Conservation (phyloP, 2,888 invertebrate genomes). For the Meandrusa payeni region DNA sequence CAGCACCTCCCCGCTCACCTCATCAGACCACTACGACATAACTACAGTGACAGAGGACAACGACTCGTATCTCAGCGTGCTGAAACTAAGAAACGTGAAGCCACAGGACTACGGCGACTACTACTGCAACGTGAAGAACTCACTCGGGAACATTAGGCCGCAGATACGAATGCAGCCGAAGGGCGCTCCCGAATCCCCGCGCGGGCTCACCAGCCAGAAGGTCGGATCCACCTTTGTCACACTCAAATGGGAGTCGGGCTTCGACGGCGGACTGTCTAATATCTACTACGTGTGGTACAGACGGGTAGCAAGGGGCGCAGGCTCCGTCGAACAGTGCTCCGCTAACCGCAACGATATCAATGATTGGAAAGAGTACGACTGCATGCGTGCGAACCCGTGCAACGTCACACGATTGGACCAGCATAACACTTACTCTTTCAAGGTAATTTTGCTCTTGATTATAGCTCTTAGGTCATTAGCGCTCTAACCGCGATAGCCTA, state of each 20-base stretch:
- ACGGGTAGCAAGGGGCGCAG: slow-evolving; percentile 82
- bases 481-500: too few species aligned
- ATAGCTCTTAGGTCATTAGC: background rate
- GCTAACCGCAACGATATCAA: slow-evolving; percentile 64
- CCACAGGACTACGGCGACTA: slow-evolving; percentile 95
- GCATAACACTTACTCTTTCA: slow-evolving; percentile 92
- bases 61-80: slow-evolving; percentile 91
- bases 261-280: slow-evolving; percentile 92
- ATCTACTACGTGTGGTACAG: slow-evolving; percentile 93
- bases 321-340: slow-evolving; percentile 51
- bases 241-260: slow-evolving; percentile 93
- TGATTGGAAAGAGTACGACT: slow-evolving; percentile 92
- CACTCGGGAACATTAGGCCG: slow-evolving; percentile 87
- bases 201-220: slow-evolving; percentile 85
- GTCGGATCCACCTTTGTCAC: slow-evolving; percentile 90
- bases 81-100: slow-evolving; percentile 86
- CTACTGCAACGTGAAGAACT: slow-evolving; percentile 92
- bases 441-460: slow-evolving; percentile 74
- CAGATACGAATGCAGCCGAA: slow-evolving; percentile 91
- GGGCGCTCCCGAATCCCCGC: slow-evolving; percentile 92
- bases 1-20: slow-evolving; percentile 86
- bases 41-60: slow-evolving; percentile 91
- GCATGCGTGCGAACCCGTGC: slow-evolving; percentile 92
- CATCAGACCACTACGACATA: slow-evolving; percentile 92
- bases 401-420: slow-evolving; percentile 92